Percentiles rank a stretch among this genome's conserved stretches.
Conservation (phyloP, 1,140 invertebrate genomes). For the Aplysia californica region DNA sequence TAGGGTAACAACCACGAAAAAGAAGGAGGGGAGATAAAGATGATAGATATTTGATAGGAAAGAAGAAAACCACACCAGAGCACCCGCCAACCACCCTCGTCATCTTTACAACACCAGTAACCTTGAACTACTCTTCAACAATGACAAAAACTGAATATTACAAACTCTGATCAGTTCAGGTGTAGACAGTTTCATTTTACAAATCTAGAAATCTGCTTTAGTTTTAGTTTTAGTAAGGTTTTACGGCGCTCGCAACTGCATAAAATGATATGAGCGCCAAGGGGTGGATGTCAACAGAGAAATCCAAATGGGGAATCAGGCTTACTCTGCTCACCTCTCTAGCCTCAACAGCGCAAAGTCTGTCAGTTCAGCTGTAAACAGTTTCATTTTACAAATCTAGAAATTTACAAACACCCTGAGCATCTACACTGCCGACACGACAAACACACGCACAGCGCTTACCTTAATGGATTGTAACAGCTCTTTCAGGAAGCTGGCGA, state of each 20-base stretch:
- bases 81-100: no score
- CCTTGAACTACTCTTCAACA: background rate
- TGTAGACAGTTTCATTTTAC: background rate
- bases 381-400: background rate
- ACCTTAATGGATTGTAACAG: conserved; percentile 50
- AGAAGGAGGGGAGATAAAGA: no score
- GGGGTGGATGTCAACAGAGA: no score
- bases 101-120: background rate
- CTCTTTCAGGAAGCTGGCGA: conserved; percentile 33
- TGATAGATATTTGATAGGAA: no score
- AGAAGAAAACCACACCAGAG: no score
- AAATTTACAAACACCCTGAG: background rate
- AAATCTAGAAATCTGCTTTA: background rate
- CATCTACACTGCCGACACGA: background rate
- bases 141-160: background rate
- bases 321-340: no score
- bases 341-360: no score
- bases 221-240: no score
- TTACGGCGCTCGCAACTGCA: no score
- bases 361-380: background rate
- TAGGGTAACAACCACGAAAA: no score
- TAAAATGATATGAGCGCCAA: no score
- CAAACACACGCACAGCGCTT: background rate
- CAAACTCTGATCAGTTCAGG: background rate
- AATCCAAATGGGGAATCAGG: no score